Percentiles rank a stretch among this genome's conserved stretches.
phyloP scores from a whole-genome alignment of 30 jellyfish, hydroid and myxozoan species.

The Hydractinia symbiolongicarpus region DNA sequence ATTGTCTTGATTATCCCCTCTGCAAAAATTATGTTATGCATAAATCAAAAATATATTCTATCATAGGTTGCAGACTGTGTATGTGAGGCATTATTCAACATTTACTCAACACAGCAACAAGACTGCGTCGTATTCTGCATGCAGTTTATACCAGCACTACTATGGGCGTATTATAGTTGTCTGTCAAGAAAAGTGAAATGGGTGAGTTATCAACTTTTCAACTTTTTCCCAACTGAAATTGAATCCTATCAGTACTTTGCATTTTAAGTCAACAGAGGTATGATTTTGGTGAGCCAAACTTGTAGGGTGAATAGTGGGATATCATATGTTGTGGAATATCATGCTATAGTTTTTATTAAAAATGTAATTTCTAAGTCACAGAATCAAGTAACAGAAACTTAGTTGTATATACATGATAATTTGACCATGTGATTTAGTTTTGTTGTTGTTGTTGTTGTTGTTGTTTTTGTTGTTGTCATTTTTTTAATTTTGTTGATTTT shows the following conservation, averaged over 20 bases:
- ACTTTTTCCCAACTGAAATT: not conserved
- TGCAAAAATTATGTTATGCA: too few species aligned
- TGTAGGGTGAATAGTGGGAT: not conserved
- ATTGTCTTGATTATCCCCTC: too few species aligned
- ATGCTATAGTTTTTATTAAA: not conserved
- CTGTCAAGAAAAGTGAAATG: conserved; percentile 14
- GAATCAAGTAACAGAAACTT: too few species aligned
- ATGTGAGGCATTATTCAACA: conserved; percentile 7
- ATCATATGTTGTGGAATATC: not conserved
- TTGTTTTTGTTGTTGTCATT: too few species aligned
- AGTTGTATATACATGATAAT: too few species aligned
- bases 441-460: not conserved
- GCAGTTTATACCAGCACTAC: conserved; percentile 18
- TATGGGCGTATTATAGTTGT: conserved; percentile 9
- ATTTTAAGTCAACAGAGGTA: too few species aligned
- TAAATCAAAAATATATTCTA: not conserved
- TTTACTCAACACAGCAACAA: not conserved
- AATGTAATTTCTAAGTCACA: not conserved
- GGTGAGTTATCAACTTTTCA: conserved; percentile 9
- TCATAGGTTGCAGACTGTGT: conserved; percentile 1
- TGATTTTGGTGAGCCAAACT: not conserved
- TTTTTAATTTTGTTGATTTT: not conserved
- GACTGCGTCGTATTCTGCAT: not conserved
- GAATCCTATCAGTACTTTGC: not conserved
- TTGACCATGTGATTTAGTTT: not conserved